phyloP scores from a whole-genome alignment of 2,113 vertebrate species.

The Boleophthalmus pectinirostris region DNA sequence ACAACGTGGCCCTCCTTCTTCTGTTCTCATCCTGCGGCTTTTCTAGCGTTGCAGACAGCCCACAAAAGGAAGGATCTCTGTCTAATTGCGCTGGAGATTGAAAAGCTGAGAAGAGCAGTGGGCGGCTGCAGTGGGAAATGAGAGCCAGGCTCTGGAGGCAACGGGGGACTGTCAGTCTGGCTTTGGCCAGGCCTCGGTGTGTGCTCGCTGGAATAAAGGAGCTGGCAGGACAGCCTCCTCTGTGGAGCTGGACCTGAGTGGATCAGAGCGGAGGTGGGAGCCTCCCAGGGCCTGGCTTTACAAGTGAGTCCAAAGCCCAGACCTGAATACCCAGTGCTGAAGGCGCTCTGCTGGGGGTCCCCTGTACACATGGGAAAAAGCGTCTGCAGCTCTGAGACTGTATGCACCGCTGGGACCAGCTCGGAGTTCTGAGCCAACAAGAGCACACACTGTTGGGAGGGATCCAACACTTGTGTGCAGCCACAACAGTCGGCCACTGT shows the following conservation, averaged over 20 bases:
- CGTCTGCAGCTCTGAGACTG: constrained; percentile 62
- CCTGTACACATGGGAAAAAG: constrained; percentile 72
- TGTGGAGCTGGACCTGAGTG: constrained; percentile 57
- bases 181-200: constrained; percentile 67
- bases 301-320: constrained; percentile 62
- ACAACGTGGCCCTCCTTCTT: constrained; percentile 59
- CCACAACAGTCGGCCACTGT: constrained; percentile 50
- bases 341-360: constrained; percentile 66
- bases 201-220: constrained; percentile 68
- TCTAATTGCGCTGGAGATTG: constrained; percentile 75
- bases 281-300: constrained; percentile 71
- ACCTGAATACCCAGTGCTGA: constrained; percentile 59
- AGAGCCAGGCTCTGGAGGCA: constrained; percentile 67
- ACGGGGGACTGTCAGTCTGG: constrained; percentile 73
- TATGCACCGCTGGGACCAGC: constrained; percentile 40
- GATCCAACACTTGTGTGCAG: constrained; percentile 42
- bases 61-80: constrained; percentile 75
- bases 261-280: constrained; percentile 64
- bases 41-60: constrained; percentile 50
- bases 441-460: constrained; percentile 39
- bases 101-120: constrained; percentile 66
- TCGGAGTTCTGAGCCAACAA: constrained; percentile 51
- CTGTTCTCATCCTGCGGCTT: constrained; percentile 47
- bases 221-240: constrained; percentile 66
- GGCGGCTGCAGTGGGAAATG: constrained; percentile 61